Conservation (phyloP, 2,113 vertebrate species). For the Siniperca chuatsi region DNA sequence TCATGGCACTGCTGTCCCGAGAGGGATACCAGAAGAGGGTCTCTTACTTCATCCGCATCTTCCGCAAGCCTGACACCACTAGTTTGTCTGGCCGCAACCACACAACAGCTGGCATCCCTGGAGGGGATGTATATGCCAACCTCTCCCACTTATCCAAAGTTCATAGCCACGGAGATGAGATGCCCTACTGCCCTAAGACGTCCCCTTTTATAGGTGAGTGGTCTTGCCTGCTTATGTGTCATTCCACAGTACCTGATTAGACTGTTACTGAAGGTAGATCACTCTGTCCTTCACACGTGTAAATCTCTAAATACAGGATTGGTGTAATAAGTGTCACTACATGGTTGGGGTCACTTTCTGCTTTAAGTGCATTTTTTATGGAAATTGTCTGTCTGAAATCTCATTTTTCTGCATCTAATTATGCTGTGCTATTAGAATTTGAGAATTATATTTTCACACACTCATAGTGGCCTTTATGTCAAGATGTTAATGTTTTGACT, state of each 20-base stretch:
- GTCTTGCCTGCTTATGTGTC: background rate
- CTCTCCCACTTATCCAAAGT: slow-evolving; percentile 76
- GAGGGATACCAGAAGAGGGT: slow-evolving; percentile 84
- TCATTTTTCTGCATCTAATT: background rate
- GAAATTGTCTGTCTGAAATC: background rate
- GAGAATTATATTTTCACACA: background rate
- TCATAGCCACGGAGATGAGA: slow-evolving; percentile 59
- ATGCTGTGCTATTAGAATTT: background rate
- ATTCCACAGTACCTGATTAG: background rate
- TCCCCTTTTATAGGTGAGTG: slow-evolving; percentile 85
- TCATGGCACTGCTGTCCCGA: slow-evolving; percentile 85
- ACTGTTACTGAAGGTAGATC: background rate
- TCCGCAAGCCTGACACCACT: slow-evolving; percentile 74
- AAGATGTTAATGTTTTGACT: no score
- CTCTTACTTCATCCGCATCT: slow-evolving; percentile 85
- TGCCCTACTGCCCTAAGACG: slow-evolving; percentile 82
- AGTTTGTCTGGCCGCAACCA: slow-evolving; percentile 56
- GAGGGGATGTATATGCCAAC: slow-evolving; percentile 83
- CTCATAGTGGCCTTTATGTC: background rate
- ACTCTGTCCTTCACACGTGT: background rate
- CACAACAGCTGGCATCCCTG: slow-evolving; percentile 1
- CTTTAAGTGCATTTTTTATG: background rate
- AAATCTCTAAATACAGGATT: background rate
- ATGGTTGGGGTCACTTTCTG: background rate
- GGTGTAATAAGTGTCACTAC: background rate